A percentile compares a stretch with the other conserved stretches of the same genome.
Evolutionary conservation across 1,140 invertebrate species (phyloP).

Genomic region (Holcopasites calliopsidis): DNA sequence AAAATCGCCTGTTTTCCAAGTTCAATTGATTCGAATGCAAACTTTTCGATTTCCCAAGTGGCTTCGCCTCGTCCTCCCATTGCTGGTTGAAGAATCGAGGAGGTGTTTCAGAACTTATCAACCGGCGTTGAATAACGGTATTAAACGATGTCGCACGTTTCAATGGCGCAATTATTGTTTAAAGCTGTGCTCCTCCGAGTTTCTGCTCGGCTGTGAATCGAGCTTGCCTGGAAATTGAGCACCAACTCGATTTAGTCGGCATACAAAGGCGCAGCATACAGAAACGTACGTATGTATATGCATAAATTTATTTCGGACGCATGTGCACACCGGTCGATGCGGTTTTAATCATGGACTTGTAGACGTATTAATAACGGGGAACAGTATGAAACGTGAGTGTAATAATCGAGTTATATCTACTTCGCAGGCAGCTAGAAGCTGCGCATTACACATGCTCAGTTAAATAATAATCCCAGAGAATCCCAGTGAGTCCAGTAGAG

Average conservation of each 20-base stretch:
- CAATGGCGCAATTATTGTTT: slow-evolving; percentile 38
- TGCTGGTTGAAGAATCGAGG: neutral
- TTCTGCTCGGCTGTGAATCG: slow-evolving; percentile 22
- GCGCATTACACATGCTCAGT: too few relatives aligned
- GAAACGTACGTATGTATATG: slow-evolving; percentile 18
- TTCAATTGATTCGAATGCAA: neutral
- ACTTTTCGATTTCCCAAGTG: neutral
- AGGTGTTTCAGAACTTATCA: neutral
- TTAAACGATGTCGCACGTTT: slow-evolving; percentile 19
- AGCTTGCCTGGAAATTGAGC: slow-evolving; percentile 22
- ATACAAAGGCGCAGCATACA: slow-evolving; percentile 23
- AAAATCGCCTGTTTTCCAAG: neutral
- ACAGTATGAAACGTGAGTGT: neutral
- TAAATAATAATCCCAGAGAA: neutral
- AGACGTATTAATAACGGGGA: slow-evolving; percentile 6
- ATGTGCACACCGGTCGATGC: slow-evolving; percentile 19
- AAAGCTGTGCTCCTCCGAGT: slow-evolving; percentile 13
- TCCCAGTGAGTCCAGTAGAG: too few relatives aligned
- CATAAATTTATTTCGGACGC: slow-evolving; percentile 3
- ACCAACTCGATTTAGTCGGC: slow-evolving; percentile 29
- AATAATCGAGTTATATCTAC: slow-evolving; percentile 23
- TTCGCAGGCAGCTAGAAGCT: neutral
- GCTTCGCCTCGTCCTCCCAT: too few relatives aligned
- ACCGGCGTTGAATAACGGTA: neutral
- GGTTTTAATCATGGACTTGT: slow-evolving; percentile 11